Evolutionary conservation across 2,113 vertebrate species (phyloP).

Genomic region (Psittacara wagleri): DNA sequence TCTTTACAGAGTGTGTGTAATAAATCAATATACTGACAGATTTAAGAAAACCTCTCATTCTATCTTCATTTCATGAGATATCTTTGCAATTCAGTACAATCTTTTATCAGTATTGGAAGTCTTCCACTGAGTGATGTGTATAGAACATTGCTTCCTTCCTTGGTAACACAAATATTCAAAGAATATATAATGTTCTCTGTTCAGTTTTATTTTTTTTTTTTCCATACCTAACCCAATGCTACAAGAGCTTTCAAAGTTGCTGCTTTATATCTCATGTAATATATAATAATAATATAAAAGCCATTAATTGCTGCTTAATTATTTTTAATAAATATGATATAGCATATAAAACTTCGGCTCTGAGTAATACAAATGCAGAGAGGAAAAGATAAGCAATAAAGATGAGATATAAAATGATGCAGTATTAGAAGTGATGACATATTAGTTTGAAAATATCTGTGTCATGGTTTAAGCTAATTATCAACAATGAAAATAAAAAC

Average conservation of each 20-base stretch:
- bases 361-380: not conserved
- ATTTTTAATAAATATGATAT: not conserved
- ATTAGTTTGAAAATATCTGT: slow-evolving; percentile 10
- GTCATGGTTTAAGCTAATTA: not conserved
- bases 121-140: slow-evolving; percentile 15
- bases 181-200: not conserved
- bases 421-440: not conserved
- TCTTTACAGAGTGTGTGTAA: slow-evolving; percentile 2
- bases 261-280: not conserved
- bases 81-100: slow-evolving; percentile 4
- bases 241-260: not conserved
- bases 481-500: not conserved
- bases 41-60: slow-evolving; percentile 58
- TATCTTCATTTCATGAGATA: slow-evolving; percentile 31
- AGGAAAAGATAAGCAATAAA: slow-evolving; percentile 19
- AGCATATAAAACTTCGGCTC: not conserved
- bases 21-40: slow-evolving; percentile 47
- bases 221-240: slow-evolving; percentile 2
- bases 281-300: not conserved
- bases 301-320: not conserved
- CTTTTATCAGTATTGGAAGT: slow-evolving; percentile 8
- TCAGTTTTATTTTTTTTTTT: slow-evolving; percentile 36
- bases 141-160: slow-evolving; percentile 6
- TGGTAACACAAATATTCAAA: slow-evolving; percentile 6
- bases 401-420: not conserved